Evolutionary conservation across 2,888 invertebrate species (phyloP).

Genomic region (Caenorhabditis uteleia): DNA sequence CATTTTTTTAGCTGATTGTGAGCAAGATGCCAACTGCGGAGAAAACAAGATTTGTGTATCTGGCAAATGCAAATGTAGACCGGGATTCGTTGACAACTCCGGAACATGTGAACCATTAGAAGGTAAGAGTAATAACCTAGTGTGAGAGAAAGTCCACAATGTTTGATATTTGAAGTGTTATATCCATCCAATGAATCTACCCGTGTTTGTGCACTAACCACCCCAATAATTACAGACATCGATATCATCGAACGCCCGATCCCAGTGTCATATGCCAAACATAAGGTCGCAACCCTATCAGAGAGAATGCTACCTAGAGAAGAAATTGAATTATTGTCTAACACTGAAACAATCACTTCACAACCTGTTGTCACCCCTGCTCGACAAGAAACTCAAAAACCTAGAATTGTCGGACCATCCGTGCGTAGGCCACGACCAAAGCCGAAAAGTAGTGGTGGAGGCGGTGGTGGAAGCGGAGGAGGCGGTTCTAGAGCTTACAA

Average conservation of each 20-base stretch:
- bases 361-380: constrained; percentile 15
- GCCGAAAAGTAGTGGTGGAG: constrained; percentile 32
- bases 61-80: constrained; percentile 57
- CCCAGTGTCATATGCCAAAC: constrained; percentile 52
- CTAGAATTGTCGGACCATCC: constrained; percentile 64
- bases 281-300: constrained; percentile 40
- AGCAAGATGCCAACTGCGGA: constrained; percentile 52
- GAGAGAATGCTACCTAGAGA: constrained; percentile 38
- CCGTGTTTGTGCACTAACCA: constrained; percentile 38
- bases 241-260: constrained; percentile 49
- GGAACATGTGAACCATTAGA: constrained; percentile 57
- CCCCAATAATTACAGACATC: constrained; percentile 52
- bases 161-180: constrained; percentile 27
- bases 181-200: constrained; percentile 7
- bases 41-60: constrained; percentile 53
- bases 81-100: constrained; percentile 57
- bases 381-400: constrained; percentile 43
- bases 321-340: constrained; percentile 28
- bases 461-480: constrained; percentile 27
- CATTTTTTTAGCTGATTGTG: constrained; percentile 47
- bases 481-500: constrained; percentile 43
- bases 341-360: constrained; percentile 19
- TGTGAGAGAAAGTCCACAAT: constrained; percentile 9
- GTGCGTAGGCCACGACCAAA: constrained; percentile 59
- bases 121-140: constrained; percentile 53